Percentiles rank a stretch among this genome's conserved stretches.
phyloP scores from a whole-genome alignment of 2,888 invertebrate species.

The Gerris lacustris region DNA sequence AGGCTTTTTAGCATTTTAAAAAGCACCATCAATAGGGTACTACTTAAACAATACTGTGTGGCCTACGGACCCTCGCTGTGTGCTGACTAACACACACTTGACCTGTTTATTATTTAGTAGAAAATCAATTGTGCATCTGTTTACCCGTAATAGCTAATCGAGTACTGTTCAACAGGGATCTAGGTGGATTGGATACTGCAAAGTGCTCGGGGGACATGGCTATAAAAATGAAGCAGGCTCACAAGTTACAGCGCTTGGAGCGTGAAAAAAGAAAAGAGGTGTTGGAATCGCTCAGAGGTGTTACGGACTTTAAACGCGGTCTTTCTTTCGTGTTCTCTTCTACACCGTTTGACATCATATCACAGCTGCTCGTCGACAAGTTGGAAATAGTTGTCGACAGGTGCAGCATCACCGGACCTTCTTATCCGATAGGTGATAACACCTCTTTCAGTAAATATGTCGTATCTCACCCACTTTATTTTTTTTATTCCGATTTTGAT shows the following conservation, averaged over 20 bases:
- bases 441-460: too few species aligned
- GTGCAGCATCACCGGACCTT: neutral
- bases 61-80: too few species aligned
- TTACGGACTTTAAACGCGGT: constrained; percentile 16
- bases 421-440: neutral
- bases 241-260: neutral
- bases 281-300: neutral
- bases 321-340: constrained; percentile 15
- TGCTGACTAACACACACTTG: too few species aligned
- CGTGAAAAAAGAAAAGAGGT: neutral
- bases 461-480: too few species aligned
- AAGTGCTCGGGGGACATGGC: neutral
- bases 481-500: too few species aligned
- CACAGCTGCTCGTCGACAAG: constrained; percentile 12
- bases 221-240: neutral
- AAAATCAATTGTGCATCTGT: too few species aligned
- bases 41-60: too few species aligned
- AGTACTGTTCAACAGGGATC: too few species aligned
- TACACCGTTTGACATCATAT: constrained; percentile 1
- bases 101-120: too few species aligned
- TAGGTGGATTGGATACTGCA: neutral
- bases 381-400: constrained; percentile 16
- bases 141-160: too few species aligned
- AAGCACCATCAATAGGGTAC: too few species aligned
- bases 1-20: too few species aligned